A percentile compares a stretch with the other conserved stretches of the same genome.
Evolutionary conservation across 2,888 invertebrate species (phyloP).

Genomic region (Autographa gamma): DNA sequence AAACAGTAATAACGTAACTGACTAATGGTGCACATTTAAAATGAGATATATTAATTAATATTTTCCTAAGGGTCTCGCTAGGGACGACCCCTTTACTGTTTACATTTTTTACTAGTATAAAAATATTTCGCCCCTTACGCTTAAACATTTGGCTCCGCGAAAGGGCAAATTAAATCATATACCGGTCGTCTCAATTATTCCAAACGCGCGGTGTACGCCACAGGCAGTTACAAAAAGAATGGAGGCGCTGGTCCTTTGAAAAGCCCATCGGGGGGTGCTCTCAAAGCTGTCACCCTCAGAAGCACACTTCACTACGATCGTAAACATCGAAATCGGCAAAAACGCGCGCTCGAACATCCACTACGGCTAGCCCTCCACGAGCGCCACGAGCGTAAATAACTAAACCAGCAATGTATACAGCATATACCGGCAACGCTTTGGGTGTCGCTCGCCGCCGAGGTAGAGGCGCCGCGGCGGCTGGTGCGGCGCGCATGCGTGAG

Average conservation of each 20-base stretch:
- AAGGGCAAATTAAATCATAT: conserved; percentile 87
- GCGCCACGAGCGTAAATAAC: conserved; percentile 62
- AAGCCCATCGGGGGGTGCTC: conserved; percentile 83
- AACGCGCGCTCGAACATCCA: conserved; percentile 66
- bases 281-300: conserved; percentile 87
- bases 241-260: conserved; percentile 85
- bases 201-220: conserved; percentile 80
- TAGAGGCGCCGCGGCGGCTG: conserved; percentile 85
- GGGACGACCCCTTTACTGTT: conserved; percentile 58
- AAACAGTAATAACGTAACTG: background rate
- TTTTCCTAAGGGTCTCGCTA: conserved; percentile 30
- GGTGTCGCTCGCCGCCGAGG: conserved; percentile 64
- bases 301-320: conserved; percentile 77
- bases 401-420: conserved; percentile 76
- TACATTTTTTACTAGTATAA: conserved; percentile 62
- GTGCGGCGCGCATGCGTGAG: conserved; percentile 81
- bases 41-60: conserved; percentile 41
- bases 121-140: conserved; percentile 69
- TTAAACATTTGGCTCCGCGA: conserved; percentile 75
- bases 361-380: conserved; percentile 60
- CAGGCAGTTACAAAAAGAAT: conserved; percentile 83
- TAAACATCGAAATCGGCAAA: conserved; percentile 69
- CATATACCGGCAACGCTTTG: conserved; percentile 58
- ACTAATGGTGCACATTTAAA: conserved; percentile 34
- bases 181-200: conserved; percentile 85